phyloP scores from a whole-genome alignment of 1,140 invertebrate genomes.

The Antheraea pernyi region DNA sequence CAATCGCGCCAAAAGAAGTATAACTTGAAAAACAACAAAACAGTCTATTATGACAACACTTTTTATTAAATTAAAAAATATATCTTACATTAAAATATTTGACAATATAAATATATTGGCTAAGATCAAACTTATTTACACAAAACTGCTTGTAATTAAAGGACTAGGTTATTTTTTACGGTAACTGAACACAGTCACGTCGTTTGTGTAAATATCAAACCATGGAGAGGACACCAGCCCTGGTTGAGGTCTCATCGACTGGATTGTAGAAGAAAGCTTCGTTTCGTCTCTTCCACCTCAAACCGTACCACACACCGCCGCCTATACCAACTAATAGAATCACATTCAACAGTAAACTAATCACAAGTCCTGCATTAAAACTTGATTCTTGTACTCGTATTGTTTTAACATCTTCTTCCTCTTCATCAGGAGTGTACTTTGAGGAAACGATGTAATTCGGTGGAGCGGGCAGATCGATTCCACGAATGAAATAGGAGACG shows the following conservation, averaged over 20 bases:
- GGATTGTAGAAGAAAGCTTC: slow-evolving; percentile 31
- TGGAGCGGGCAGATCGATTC: slow-evolving; percentile 22
- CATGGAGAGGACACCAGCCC: slow-evolving; percentile 14
- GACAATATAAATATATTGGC: too few species aligned
- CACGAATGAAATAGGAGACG: slow-evolving; percentile 84
- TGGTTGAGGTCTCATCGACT: slow-evolving; percentile 29
- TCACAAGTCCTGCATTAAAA: slow-evolving; percentile 19
- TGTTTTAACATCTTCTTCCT: slow-evolving; percentile 6
- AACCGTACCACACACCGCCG: slow-evolving; percentile 24
- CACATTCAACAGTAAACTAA: slow-evolving; percentile 44
- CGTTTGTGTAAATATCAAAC: neutral
- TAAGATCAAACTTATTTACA: neutral
- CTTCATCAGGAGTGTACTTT: slow-evolving; percentile 25
- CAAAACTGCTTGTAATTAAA: neutral
- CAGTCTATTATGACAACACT: too few species aligned
- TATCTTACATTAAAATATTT: too few species aligned
- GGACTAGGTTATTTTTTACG: neutral
- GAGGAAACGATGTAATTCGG: slow-evolving; percentile 19
- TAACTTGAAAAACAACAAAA: too few species aligned
- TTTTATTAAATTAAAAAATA: too few species aligned
- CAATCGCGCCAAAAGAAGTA: too few species aligned
- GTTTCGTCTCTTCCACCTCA: slow-evolving; percentile 37
- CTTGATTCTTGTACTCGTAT: neutral
- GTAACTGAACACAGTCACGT: neutral
- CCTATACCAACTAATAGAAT: slow-evolving; percentile 36